phyloP scores from a whole-genome alignment of 2,888 invertebrate species.

The Yponomeuta sedellus region DNA sequence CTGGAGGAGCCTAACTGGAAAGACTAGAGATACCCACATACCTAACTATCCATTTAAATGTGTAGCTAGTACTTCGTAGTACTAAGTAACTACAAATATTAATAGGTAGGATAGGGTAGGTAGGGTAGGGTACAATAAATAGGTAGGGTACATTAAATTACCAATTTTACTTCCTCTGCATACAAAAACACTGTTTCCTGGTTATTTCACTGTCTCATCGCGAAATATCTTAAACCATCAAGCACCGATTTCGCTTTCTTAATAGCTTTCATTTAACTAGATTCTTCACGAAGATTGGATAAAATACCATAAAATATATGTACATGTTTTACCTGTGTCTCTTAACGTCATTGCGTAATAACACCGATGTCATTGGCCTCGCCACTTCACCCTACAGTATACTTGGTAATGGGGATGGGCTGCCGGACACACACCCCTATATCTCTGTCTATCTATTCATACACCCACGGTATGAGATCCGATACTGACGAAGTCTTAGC shows the following conservation, averaged over 20 bases:
- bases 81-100: too few species aligned
- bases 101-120: too few species aligned
- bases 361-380: neutral
- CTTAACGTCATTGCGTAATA: neutral
- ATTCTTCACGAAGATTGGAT: neutral
- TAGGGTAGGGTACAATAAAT: too few species aligned
- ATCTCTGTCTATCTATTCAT: neutral
- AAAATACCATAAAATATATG: neutral
- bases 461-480: too few species aligned
- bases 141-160: neutral
- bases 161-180: conserved; percentile 17
- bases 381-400: neutral
- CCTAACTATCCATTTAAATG: too few species aligned
- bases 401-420: neutral
- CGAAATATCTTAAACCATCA: neutral
- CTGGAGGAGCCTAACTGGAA: too few species aligned
- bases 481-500: too few species aligned
- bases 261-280: neutral
- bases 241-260: neutral
- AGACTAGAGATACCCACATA: too few species aligned
- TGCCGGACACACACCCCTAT: neutral
- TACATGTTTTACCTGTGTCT: neutral
- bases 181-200: neutral
- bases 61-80: too few species aligned
- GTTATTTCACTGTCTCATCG: neutral